Conservation (phyloP, 2,113 vertebrate genomes). For the Hippocampus barbouri region DNA sequence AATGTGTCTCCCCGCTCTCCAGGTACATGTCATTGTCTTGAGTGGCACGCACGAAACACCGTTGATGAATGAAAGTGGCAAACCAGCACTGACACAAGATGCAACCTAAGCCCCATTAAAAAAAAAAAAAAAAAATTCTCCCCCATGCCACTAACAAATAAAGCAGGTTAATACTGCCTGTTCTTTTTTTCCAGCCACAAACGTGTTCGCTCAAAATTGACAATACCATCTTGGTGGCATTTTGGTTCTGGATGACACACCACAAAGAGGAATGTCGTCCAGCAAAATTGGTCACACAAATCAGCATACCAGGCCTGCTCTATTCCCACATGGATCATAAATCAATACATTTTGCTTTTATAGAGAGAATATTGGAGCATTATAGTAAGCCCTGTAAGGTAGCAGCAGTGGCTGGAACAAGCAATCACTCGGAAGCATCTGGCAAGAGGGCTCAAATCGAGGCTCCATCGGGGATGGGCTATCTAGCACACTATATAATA, state of each 20-base stretch:
- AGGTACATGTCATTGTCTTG: neutral
- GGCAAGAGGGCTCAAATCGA: slow-evolving; percentile 12
- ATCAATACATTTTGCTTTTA: neutral
- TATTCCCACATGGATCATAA: neutral
- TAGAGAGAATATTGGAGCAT: neutral
- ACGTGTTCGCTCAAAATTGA: too few species aligned
- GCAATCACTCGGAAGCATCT: slow-evolving; percentile 11
- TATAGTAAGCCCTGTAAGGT: neutral
- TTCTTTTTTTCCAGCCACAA: too few species aligned
- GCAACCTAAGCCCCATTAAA: too few species aligned
- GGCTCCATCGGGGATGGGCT: slow-evolving; percentile 6
- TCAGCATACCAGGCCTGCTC: neutral
- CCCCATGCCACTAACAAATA: neutral
- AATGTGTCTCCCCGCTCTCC: too few species aligned
- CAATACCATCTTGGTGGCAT: too few species aligned
- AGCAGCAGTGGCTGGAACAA: neutral
- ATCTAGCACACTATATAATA: slow-evolving; percentile 13
- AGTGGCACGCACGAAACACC: neutral
- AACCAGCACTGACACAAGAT: too few species aligned
- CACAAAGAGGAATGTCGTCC: neutral
- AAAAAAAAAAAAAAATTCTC: too few species aligned
- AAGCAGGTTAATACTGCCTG: neutral
- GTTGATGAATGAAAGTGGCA: neutral
- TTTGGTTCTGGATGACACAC: too few species aligned
- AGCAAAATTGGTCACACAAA: neutral